Conservation (phyloP, 2,888 invertebrate species). For the Prosopocoilus inquinatus region DNA sequence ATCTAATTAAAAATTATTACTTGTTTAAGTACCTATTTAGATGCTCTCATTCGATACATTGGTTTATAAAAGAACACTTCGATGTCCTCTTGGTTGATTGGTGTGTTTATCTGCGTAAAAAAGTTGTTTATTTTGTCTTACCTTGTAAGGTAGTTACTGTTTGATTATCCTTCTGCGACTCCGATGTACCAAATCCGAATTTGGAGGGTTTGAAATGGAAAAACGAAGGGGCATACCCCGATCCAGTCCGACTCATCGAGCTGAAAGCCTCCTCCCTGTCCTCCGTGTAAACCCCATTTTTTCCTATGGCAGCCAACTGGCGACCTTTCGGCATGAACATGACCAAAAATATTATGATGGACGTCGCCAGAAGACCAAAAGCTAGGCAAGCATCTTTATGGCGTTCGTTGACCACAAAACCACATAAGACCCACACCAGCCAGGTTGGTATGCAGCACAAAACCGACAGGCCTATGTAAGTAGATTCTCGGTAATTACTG, state of each 20-base stretch:
- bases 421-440: slow-evolving; percentile 82
- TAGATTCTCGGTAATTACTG: slow-evolving; percentile 91
- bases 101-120: too few species aligned
- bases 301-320: slow-evolving; percentile 87
- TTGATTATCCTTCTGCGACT: slow-evolving; percentile 5
- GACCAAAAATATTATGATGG: slow-evolving; percentile 81
- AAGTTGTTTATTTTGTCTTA: not conserved
- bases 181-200: slow-evolving; percentile 53
- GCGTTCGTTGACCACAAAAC: slow-evolving; percentile 72
- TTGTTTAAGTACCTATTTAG: too few species aligned
- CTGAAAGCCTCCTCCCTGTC: slow-evolving; percentile 82
- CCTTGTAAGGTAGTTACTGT: slow-evolving; percentile 16
- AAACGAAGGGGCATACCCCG: slow-evolving; percentile 87
- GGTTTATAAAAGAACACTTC: too few species aligned
- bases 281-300: slow-evolving; percentile 80
- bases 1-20: too few species aligned
- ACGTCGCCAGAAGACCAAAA: slow-evolving; percentile 82
- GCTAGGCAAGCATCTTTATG: slow-evolving; percentile 87
- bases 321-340: slow-evolving; percentile 95
- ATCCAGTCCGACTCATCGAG: slow-evolving; percentile 73
- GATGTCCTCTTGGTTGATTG: too few species aligned
- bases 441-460: slow-evolving; percentile 85
- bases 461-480: slow-evolving; percentile 86
- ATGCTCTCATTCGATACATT: too few species aligned
- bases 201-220: slow-evolving; percentile 90